Conservation (phyloP, 2,797 vertebrate genomes). For the Bucorvus abyssinicus region DNA sequence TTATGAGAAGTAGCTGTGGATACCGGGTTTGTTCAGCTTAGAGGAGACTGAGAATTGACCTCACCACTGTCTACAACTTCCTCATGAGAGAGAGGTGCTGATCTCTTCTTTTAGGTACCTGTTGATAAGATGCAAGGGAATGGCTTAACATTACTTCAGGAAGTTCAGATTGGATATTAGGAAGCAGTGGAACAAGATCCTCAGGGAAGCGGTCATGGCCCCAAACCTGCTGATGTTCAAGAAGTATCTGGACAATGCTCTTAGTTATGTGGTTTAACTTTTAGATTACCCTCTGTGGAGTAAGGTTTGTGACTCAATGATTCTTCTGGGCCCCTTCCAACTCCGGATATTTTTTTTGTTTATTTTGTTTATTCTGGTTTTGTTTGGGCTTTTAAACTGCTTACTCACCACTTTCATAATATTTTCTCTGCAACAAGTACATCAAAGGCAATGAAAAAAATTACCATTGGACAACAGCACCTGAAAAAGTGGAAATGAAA, state of each 20-base stretch:
- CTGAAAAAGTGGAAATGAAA: not conserved
- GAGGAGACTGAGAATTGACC: not conserved
- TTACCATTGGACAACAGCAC: not conserved
- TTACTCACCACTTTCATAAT: not conserved
- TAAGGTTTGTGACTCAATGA: not conserved
- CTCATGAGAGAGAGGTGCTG: not conserved
- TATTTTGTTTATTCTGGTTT: not conserved
- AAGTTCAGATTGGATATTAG: not conserved
- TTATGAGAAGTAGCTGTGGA: not conserved
- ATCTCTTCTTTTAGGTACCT: not conserved
- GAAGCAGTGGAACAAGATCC: too few relatives aligned
- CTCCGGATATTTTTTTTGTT: not conserved
- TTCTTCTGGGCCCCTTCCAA: not conserved
- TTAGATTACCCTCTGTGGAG: not conserved
- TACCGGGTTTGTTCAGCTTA: not conserved
- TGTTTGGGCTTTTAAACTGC: not conserved
- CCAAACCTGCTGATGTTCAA: not conserved
- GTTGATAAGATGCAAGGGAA: not conserved
- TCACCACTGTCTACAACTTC: not conserved
- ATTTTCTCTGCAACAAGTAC: not conserved
- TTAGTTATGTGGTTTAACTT: not conserved
- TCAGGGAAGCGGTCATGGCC: too few relatives aligned
- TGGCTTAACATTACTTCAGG: not conserved
- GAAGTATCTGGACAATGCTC: fast-evolving
- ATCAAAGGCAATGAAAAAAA: not conserved